phyloP scores from a whole-genome alignment of 2,797 vertebrate species.

The Poeciliopsis gracilis region DNA sequence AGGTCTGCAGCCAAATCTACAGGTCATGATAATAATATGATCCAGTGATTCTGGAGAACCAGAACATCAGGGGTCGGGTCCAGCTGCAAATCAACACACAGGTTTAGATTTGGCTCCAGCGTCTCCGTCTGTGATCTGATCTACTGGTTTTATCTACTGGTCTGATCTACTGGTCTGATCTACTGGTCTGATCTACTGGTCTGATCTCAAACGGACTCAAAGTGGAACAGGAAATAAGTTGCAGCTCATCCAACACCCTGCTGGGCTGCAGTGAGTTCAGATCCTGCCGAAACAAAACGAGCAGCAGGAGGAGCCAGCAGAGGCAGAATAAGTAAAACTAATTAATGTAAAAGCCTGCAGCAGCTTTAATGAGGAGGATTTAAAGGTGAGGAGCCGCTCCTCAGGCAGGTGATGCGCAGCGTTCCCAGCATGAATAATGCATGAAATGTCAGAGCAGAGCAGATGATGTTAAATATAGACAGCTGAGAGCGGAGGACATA shows the following conservation, averaged over 20 bases:
- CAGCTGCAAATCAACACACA: background rate
- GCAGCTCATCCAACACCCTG: background rate
- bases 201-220: background rate
- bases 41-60: background rate
- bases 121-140: background rate
- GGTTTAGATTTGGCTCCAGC: background rate
- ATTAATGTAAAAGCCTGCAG: conserved; percentile 52
- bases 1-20: background rate
- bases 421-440: conserved; percentile 61
- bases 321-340: conserved; percentile 33
- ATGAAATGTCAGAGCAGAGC: conserved; percentile 54
- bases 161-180: too few relatives aligned
- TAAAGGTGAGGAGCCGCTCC: conserved; percentile 57
- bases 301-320: conserved; percentile 4
- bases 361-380: conserved; percentile 53
- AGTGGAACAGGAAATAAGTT: background rate
- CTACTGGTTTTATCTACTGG: too few relatives aligned
- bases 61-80: too few relatives aligned
- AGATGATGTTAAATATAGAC: conserved; percentile 70
- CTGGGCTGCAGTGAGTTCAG: background rate
- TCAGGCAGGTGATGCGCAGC: conserved; percentile 56
- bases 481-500: conserved; percentile 49
- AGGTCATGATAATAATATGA: background rate
- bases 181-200: too few relatives aligned
- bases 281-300: conserved; percentile 8